Evolutionary conservation across 2,888 invertebrate species (phyloP), one percentile per base, ranked within the genome.

Genomic region (Ectropis crepuscularia): DNA sequence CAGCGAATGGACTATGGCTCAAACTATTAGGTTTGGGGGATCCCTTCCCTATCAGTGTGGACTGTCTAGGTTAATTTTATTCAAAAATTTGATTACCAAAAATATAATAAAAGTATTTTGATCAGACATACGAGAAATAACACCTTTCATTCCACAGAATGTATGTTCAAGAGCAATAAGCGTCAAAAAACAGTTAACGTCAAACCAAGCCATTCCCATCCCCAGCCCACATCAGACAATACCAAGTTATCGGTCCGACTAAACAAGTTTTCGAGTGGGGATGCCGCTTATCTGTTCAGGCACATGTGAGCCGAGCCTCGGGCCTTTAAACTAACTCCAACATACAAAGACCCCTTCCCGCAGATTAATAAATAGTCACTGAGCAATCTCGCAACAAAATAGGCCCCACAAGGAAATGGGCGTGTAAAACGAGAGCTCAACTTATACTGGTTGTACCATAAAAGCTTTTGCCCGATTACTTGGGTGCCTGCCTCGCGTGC

Each of bases 381-480:
- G 6, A 10, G 10, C 41, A 42, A 41, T 28, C 41, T 42, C 41
- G 83, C 81, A 81, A 82, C 88, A 88, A 88, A 90, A 82, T 80
- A 76, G 83, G 80, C 83, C 82, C 79, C 83, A 79, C 79, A 85
- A 81, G 86, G 84, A 82, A 86, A 87, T 85, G 83, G 85, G 82
- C 74, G 81, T 85, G 80, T 84, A 83, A 87, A 86, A 79, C 74
- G 79, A 73, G 70, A 77, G 89, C 65, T 81, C 90, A 78, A 63
- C 70, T 72, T 81, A 81, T 57, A 68, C 72, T 83, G 87, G 91
- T 65, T 71, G 82, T 70, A 68, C 75, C 79, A 81, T 86, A 87
- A 88, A 90, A 90, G 91, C 90, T 90, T 87, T 89, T 88, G 88
- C 82, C 85, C 90, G 92, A 91, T 91, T 91, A 91, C 90, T 87